Evolutionary conservation across 2,888 invertebrate genomes (phyloP).

Genomic region (Heliconius charithonia): DNA sequence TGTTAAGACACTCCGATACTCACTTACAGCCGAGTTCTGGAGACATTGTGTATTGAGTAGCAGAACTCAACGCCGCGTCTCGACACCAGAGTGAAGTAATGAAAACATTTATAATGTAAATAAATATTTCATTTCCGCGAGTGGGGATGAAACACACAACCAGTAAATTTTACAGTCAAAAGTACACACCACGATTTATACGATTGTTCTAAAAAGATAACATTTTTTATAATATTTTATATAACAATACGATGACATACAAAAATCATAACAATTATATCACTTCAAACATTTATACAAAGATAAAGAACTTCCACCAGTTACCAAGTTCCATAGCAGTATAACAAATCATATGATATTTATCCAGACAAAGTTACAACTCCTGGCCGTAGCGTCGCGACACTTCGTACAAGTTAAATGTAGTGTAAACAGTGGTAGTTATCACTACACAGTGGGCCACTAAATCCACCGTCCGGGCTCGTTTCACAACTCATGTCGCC

Average conservation of each 20-base stretch:
- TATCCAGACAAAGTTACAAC: constrained; percentile 51
- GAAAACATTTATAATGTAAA: no score
- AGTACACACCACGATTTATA: no score
- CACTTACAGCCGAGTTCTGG: no score
- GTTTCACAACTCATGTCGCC: constrained; percentile 30
- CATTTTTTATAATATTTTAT: no score
- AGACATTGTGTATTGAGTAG: no score
- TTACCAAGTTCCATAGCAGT: constrained; percentile 23
- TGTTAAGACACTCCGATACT: no score
- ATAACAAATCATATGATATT: constrained; percentile 34
- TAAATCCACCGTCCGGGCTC: constrained; percentile 62
- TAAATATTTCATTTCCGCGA: no score
- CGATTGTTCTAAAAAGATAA: no score
- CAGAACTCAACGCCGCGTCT: no score
- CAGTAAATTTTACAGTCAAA: no score
- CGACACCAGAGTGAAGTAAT: no score
- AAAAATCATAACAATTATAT: background rate
- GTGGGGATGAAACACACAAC: no score
- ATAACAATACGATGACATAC: background rate
- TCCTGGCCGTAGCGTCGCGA: constrained; percentile 52
- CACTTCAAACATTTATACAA: background rate
- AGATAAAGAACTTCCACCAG: constrained; percentile 23
- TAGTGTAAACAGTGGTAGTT: constrained; percentile 80
- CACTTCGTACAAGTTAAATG: constrained; percentile 79
- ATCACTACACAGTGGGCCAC: constrained; percentile 69